A percentile compares a stretch with the other conserved stretches of the same genome.
These are phyloP conservation scores for Erebia epiphron DNA, from an alignment of 2,888 invertebrate genomes.

Conservation along the genomic window DNA sequence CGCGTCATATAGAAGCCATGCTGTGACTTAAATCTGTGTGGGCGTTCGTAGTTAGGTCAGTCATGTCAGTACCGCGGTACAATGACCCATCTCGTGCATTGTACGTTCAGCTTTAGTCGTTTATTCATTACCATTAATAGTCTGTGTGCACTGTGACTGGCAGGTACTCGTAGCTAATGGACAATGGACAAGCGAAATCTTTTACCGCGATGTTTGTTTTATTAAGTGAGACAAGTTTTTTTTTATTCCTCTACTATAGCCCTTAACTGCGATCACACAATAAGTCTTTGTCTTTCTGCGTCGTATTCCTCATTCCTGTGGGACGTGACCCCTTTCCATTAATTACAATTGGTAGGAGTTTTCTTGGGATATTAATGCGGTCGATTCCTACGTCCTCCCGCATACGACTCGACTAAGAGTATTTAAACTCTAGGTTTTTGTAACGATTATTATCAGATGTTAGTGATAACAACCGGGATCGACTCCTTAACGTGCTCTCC, in stretches of 20 bases:
- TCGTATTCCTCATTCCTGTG: no score
- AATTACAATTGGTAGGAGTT: no score
- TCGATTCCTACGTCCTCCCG: no score
- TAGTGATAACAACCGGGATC: no score
- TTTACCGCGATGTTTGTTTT: neutral
- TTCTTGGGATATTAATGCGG: no score
- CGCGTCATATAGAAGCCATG: neutral
- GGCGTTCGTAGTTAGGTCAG: slow-evolving; percentile 30
- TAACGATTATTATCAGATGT: no score
- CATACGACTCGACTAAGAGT: no score
- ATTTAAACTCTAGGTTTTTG: no score
- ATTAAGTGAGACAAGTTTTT: slow-evolving; percentile 6
- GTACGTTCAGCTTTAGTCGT: slow-evolving; percentile 5
- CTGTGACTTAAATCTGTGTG: slow-evolving; percentile 22
- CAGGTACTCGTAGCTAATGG: slow-evolving; percentile 21
- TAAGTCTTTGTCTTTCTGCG: no score
- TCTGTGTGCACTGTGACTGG: slow-evolving; percentile 19
- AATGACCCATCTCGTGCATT: slow-evolving; percentile 23
- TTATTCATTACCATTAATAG: slow-evolving; percentile 21
- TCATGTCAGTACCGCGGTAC: slow-evolving; percentile 27
- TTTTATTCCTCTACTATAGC: neutral
- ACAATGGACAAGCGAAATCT: slow-evolving; percentile 18
- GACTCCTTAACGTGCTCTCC: no score
- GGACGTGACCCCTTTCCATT: no score
- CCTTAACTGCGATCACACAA: no score